Percentiles rank a stretch among this genome's conserved stretches.
phyloP scores from a whole-genome alignment of 1,140 invertebrate genomes.

The Sinonovacula constricta region DNA sequence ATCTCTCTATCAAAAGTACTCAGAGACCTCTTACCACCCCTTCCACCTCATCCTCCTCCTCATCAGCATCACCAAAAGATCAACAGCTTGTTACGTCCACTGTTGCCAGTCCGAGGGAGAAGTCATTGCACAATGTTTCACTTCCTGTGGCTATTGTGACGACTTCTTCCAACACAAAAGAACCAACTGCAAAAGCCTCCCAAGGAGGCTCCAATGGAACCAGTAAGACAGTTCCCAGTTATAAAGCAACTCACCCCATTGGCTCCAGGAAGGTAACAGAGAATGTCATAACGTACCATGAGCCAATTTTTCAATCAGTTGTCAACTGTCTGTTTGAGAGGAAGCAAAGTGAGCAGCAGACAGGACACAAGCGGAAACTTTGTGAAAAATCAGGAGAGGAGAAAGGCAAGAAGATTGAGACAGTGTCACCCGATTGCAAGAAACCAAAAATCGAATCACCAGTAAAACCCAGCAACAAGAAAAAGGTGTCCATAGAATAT shows the following conservation, averaged over 20 bases:
- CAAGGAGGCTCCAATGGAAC: too few relatives aligned
- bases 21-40: too few relatives aligned
- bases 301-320: constrained; percentile 42
- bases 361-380: constrained; percentile 7
- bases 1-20: too few relatives aligned
- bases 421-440: constrained; percentile 1
- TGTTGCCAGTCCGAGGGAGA: too few relatives aligned
- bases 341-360: neutral
- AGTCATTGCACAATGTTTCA: too few relatives aligned
- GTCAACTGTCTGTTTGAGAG: constrained; percentile 41
- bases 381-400: constrained; percentile 19
- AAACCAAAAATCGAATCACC: constrained; percentile 11
- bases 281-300: constrained; percentile 59
- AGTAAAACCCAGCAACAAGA: constrained; percentile 5
- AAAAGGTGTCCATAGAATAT: constrained; percentile 41
- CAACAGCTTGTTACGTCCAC: too few relatives aligned
- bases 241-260: constrained; percentile 54
- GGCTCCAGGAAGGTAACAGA: constrained; percentile 55
- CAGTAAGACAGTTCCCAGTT: too few relatives aligned
- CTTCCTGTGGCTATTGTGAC: too few relatives aligned
- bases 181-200: too few relatives aligned
- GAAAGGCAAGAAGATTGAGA: constrained; percentile 7
- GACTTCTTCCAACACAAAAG: too few relatives aligned
- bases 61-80: too few relatives aligned
- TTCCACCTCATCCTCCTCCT: too few relatives aligned